These are phyloP conservation scores for Atta cephalotes DNA, from an alignment of 1,140 invertebrate species.

Conservation along the genomic window DNA sequence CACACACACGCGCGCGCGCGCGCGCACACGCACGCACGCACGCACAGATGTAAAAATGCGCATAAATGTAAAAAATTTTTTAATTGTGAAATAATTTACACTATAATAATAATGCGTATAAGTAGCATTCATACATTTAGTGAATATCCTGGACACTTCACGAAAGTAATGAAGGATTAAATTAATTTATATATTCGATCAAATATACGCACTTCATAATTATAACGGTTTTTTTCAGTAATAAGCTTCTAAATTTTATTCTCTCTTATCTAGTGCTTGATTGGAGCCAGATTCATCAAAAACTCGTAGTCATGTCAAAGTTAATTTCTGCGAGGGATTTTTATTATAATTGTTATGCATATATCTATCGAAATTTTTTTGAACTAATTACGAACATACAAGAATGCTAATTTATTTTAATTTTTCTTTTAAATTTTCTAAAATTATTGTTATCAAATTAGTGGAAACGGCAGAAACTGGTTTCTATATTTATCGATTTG, in stretches of 20 bases:
- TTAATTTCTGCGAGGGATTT: constrained; percentile 21
- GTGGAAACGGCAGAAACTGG: constrained; percentile 60
- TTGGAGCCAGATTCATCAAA: not conserved
- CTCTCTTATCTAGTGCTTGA: not conserved
- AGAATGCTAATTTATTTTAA: not conserved
- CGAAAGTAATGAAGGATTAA: not conserved
- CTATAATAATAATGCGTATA: too few species aligned
- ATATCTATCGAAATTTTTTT: not conserved
- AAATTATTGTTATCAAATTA: constrained; percentile 25
- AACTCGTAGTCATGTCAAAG: not conserved
- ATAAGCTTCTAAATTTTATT: constrained; percentile 4
- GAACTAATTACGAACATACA: not conserved
- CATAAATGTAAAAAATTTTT: too few species aligned
- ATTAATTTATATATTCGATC: not conserved
- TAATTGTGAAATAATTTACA: too few species aligned
- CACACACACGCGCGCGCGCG: too few species aligned
- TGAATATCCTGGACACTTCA: too few species aligned
- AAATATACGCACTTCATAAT: not conserved
- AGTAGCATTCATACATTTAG: too few species aligned
- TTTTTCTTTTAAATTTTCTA: not conserved
- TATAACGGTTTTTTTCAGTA: not conserved
- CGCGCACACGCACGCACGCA: too few species aligned
- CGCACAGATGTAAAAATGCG: too few species aligned
- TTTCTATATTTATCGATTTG: constrained; percentile 76
- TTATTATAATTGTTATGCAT: not conserved